Conservation (phyloP, 2,797 vertebrate genomes). For the Dermochelys coriacea region DNA sequence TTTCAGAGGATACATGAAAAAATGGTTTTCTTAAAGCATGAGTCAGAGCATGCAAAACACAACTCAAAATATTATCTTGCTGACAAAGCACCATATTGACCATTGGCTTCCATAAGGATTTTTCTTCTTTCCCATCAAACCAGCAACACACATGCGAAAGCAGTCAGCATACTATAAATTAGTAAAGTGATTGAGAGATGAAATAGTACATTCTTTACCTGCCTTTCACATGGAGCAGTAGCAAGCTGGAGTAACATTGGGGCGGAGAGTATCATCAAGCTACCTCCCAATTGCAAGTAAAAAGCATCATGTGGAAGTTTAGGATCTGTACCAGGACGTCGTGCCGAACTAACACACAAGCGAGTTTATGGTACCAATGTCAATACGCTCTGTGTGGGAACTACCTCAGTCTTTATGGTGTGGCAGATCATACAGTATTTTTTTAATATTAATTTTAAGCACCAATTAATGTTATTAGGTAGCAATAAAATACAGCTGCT, state of each 20-base stretch:
- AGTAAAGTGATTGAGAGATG: neutral
- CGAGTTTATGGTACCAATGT: neutral
- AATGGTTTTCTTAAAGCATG: slow-evolving; percentile 30
- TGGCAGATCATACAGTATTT: neutral
- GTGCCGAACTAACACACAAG: neutral
- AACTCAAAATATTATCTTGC: slow-evolving; percentile 23
- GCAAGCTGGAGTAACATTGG: neutral
- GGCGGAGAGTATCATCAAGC: neutral
- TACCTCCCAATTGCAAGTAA: neutral
- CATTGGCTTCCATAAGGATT: slow-evolving; percentile 33
- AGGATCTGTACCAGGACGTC: neutral
- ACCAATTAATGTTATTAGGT: slow-evolving; percentile 35
- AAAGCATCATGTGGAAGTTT: rapidly evolving
- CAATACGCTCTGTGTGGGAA: neutral
- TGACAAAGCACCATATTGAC: slow-evolving; percentile 58
- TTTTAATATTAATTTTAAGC: slow-evolving; percentile 29
- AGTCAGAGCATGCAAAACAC: neutral
- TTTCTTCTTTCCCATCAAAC: neutral
- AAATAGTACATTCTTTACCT: rapidly evolving
- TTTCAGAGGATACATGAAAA: neutral
- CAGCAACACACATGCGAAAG: neutral
- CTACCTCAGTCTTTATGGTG: neutral
- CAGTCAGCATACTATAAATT: neutral
- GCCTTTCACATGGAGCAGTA: neutral
- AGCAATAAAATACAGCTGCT: neutral